Conservation (phyloP, 2,888 invertebrate genomes). For the Luffia ferchaultella region DNA sequence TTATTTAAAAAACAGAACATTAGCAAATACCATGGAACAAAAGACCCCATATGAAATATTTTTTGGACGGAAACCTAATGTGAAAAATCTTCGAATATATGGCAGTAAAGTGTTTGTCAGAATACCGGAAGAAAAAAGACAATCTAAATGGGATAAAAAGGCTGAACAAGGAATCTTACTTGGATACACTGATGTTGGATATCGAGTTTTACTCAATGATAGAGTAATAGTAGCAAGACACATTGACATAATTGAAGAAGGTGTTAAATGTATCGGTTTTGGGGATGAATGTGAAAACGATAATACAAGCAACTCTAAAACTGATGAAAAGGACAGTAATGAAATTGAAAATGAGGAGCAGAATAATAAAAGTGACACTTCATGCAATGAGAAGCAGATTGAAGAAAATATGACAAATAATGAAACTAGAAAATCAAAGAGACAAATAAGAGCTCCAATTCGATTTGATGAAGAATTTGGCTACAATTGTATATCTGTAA, state of each 20-base stretch:
- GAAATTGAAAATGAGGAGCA: too few species aligned
- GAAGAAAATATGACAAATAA: conserved; percentile 10
- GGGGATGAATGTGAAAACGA: too few species aligned
- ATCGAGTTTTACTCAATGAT: conserved; percentile 10
- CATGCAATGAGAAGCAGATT: conserved; percentile 7
- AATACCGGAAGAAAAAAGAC: conserved; percentile 6
- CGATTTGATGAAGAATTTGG: conserved; percentile 15
- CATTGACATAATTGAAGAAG: conserved; percentile 3
- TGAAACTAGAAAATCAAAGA: conserved; percentile 11
- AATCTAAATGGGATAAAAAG: conserved; percentile 13
- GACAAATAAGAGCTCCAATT: conserved; percentile 10
- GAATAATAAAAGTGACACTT: conserved; percentile 6
- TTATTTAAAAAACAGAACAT: conserved; percentile 12
- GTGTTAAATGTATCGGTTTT: neutral
- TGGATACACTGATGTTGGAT: conserved; percentile 13
- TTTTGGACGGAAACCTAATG: neutral
- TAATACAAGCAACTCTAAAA: too few species aligned
- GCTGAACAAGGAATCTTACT: conserved; percentile 13
- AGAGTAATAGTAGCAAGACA: conserved; percentile 9
- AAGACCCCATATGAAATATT: conserved; percentile 1
- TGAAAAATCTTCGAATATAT: neutral
- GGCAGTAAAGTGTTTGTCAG: conserved; percentile 4
- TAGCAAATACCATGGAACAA: conserved; percentile 3
- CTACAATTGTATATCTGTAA: conserved; percentile 18
- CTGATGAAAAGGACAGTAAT: too few species aligned